Conservation (phyloP, 2,888 invertebrate species). For the Phortica magna region DNA sequence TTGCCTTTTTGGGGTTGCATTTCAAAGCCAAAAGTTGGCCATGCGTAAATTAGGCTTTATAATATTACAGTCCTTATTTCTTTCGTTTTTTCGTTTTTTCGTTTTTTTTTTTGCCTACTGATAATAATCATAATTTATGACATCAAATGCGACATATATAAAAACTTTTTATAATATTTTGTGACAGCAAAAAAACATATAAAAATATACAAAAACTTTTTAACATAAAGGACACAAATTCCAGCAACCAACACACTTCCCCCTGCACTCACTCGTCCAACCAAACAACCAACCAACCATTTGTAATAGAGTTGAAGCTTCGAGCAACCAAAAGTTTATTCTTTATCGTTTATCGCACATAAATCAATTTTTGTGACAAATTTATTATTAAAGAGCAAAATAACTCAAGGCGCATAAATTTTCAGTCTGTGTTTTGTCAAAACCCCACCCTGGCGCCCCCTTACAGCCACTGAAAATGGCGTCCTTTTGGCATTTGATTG, state of each 20-base stretch:
- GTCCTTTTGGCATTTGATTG: slow-evolving; percentile 38
- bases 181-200: slow-evolving; percentile 38
- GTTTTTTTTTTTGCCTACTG: slow-evolving; percentile 68
- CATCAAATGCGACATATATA: slow-evolving; percentile 62
- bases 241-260: background rate
- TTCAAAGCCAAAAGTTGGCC: slow-evolving; percentile 39
- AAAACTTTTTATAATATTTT: slow-evolving; percentile 33
- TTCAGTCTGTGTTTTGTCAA: no score
- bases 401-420: slow-evolving; percentile 54
- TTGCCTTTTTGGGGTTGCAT: slow-evolving; percentile 49
- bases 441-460: no score
- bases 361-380: slow-evolving; percentile 75
- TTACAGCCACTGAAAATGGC: slow-evolving; percentile 32
- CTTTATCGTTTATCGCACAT: slow-evolving; percentile 70
- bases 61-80: slow-evolving; percentile 31
- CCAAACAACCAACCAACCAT: no score
- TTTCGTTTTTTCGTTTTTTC: slow-evolving; percentile 48
- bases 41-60: slow-evolving; percentile 66
- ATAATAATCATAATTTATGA: slow-evolving; percentile 78
- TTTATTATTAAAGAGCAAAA: slow-evolving; percentile 62
- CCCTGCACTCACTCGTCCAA: background rate
- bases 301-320: background rate
- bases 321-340: slow-evolving; percentile 36
- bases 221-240: background rate
- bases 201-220: background rate